These are phyloP conservation scores for Oryzias dopingdopingensis DNA, from an alignment of 2,797 vertebrate species.

Conservation along the genomic window DNA sequence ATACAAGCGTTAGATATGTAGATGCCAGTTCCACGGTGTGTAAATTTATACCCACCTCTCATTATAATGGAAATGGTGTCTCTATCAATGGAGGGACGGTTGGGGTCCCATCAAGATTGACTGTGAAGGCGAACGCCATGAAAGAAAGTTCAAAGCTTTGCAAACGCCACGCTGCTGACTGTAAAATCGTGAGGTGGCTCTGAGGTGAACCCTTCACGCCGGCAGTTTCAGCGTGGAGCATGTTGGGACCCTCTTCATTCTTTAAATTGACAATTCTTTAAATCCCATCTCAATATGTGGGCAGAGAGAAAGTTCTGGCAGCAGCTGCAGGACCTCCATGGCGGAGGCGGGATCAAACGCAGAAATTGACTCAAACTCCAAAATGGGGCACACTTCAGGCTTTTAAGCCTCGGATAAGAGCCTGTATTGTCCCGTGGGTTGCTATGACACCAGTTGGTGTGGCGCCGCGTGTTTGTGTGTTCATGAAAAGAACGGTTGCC, in stretches of 20 bases:
- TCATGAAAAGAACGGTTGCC: conserved; percentile 42
- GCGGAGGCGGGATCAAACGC: conserved; percentile 48
- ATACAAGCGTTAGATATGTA: too few species aligned
- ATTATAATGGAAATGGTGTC: too few species aligned
- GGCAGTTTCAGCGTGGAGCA: background rate
- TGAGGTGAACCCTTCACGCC: too few species aligned
- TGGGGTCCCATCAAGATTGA: too few species aligned
- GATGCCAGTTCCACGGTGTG: too few species aligned
- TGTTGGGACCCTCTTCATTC: conserved; percentile 26
- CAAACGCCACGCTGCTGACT: too few species aligned
- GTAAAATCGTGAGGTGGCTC: too few species aligned
- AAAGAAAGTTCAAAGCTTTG: too few species aligned
- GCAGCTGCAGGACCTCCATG: conserved; percentile 27
- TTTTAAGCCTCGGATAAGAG: conserved; percentile 43
- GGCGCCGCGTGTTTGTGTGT: conserved; percentile 21
- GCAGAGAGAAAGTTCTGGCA: conserved; percentile 7
- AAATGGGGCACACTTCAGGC: conserved; percentile 63
- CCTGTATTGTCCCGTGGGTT: conserved; percentile 57
- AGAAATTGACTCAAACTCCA: conserved; percentile 51
- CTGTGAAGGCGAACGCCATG: too few species aligned
- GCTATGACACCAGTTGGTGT: conserved; percentile 57
- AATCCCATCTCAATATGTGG: too few species aligned
- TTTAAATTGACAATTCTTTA: background rate
- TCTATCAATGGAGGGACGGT: too few species aligned
- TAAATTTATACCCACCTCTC: too few species aligned